Percentiles rank a stretch among this genome's conserved stretches.
These are phyloP conservation scores for Mus caroli DNA, from an alignment of 2,797 vertebrate species.

Conservation along the genomic window DNA sequence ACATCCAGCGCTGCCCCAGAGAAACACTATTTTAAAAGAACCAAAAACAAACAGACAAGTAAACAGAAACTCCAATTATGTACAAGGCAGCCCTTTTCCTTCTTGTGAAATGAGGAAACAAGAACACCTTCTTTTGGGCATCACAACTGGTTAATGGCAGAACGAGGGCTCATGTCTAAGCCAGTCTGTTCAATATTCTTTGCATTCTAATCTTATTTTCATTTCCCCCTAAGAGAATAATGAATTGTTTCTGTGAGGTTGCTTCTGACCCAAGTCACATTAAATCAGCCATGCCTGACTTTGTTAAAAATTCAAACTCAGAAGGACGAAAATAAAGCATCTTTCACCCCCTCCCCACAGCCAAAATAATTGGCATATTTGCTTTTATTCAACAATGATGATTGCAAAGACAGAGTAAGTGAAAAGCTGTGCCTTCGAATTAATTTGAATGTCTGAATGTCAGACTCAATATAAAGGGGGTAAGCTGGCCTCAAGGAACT, in stretches of 20 bases:
- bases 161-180: neutral
- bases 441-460: conserved; percentile 59
- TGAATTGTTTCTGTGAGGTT: conserved; percentile 43
- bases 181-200: neutral
- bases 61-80: neutral
- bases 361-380: conserved; percentile 37
- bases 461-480: conserved; percentile 5
- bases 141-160: neutral
- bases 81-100: neutral
- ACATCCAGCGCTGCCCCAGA: neutral
- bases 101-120: neutral
- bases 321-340: conserved; percentile 55
- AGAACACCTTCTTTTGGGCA: neutral
- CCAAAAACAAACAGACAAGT: neutral
- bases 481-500: conserved; percentile 5
- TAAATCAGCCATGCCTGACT: conserved; percentile 39
- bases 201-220: conserved; percentile 47
- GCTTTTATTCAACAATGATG: conserved; percentile 52
- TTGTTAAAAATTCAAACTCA: conserved; percentile 59
- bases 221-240: conserved; percentile 52
- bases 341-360: conserved; percentile 25
- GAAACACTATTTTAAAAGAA: neutral
- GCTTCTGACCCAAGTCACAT: conserved; percentile 64
- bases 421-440: neutral
- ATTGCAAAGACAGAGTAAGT: conserved; percentile 39